A percentile compares a stretch with the other conserved stretches of the same genome.
Conservation (phyloP, 1,140 invertebrate genomes). For the Zaprionus inermis region DNA sequence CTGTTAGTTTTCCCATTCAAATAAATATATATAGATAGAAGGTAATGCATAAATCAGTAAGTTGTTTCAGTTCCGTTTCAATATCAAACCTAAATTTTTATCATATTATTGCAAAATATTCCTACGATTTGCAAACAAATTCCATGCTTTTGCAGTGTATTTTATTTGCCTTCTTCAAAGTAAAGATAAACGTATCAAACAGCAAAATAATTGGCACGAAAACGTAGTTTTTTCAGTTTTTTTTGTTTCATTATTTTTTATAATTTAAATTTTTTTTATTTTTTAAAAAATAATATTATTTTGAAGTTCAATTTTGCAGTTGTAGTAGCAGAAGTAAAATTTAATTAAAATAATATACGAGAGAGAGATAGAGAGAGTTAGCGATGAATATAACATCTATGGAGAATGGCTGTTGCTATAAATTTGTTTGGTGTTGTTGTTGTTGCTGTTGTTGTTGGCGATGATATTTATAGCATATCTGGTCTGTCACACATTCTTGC, state of each 20-base stretch:
- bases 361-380: conserved; percentile 84
- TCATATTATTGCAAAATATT: background rate
- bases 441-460: conserved; percentile 67
- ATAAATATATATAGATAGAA: too few relatives aligned
- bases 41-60: background rate
- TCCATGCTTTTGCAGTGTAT: conserved; percentile 50
- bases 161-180: conserved; percentile 67
- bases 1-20: too few relatives aligned
- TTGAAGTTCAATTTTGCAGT: conserved; percentile 83
- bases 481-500: conserved; percentile 88
- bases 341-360: conserved; percentile 84
- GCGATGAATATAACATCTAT: conserved; percentile 84
- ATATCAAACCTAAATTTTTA: too few relatives aligned
- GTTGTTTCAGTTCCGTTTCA: background rate
- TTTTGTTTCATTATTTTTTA: conserved; percentile 73
- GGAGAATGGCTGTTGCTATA: conserved; percentile 84
- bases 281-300: conserved; percentile 84
- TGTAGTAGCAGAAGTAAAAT: conserved; percentile 82
- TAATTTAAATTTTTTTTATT: conserved; percentile 83
- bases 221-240: conserved; percentile 71
- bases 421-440: conserved; percentile 71
- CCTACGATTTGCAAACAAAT: conserved; percentile 16
- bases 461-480: conserved; percentile 80
- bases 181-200: conserved; percentile 51
- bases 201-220: conserved; percentile 73